phyloP scores from a whole-genome alignment of 1,140 invertebrate genomes.

The Procambarus virginalis region DNA sequence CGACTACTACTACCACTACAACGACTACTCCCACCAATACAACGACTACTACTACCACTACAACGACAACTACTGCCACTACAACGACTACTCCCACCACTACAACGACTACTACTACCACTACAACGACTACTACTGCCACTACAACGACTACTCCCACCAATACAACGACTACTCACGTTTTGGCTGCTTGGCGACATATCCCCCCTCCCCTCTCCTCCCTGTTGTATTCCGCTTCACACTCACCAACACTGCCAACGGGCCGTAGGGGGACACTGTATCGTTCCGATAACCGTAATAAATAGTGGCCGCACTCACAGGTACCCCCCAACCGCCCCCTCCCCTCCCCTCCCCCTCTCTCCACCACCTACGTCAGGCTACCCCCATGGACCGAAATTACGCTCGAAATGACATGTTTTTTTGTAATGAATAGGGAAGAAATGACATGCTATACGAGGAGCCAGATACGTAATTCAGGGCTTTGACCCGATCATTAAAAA shows the following conservation, averaged over 20 bases:
- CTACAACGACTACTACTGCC: too few relatives aligned
- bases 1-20: too few relatives aligned
- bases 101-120: too few relatives aligned
- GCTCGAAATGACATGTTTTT: slow-evolving; percentile 57
- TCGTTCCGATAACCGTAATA: background rate
- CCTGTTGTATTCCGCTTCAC: background rate
- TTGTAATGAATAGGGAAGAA: slow-evolving; percentile 65
- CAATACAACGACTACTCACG: too few relatives aligned
- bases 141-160: too few relatives aligned
- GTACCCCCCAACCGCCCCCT: background rate
- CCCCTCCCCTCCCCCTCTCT: background rate
- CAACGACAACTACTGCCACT: too few relatives aligned
- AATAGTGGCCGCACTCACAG: background rate
- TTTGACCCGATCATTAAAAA: slow-evolving; percentile 44
- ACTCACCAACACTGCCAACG: background rate
- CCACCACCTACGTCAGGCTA: background rate
- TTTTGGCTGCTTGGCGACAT: too few relatives aligned
- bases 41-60: too few relatives aligned
- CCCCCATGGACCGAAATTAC: slow-evolving; percentile 32
- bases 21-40: too few relatives aligned
- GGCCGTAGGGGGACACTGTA: background rate
- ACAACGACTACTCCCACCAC: too few relatives aligned
- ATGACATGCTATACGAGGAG: slow-evolving; percentile 55
- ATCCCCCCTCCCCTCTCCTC: too few relatives aligned
- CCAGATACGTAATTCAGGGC: slow-evolving; percentile 29